Conservation (phyloP, 1,140 invertebrate genomes). For the Diorhabda sublineata region DNA sequence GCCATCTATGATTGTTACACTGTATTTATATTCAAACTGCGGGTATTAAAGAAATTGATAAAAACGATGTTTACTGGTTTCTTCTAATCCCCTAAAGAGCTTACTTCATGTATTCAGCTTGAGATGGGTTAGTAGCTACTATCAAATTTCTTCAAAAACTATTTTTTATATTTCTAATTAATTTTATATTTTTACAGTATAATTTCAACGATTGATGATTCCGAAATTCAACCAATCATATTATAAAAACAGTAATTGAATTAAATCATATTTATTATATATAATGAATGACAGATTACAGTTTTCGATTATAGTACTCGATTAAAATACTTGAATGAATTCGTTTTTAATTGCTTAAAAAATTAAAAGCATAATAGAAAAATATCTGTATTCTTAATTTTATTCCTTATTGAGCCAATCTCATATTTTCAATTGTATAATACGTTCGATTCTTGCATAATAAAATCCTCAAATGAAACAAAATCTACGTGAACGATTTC, state of each 20-base stretch:
- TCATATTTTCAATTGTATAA: too few species aligned
- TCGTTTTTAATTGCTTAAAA: too few species aligned
- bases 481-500: too few species aligned
- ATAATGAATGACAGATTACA: constrained; percentile 4
- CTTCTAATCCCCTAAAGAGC: background rate
- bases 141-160: constrained; percentile 2
- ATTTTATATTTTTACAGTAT: background rate
- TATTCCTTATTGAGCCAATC: too few species aligned
- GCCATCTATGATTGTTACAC: too few species aligned
- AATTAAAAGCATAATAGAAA: too few species aligned
- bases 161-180: background rate
- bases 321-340: too few species aligned
- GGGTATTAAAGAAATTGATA: background rate
- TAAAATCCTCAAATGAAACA: too few species aligned
- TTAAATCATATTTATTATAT: background rate
- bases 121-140: background rate
- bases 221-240: background rate
- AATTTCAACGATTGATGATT: background rate
- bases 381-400: too few species aligned
- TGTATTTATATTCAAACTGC: too few species aligned
- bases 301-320: constrained; percentile 7
- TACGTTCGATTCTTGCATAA: too few species aligned
- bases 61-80: background rate
- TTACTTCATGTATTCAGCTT: background rate
- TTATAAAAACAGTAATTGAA: background rate